These are phyloP conservation scores for Octodonta nipae DNA, from an alignment of 2,888 invertebrate genomes.

Conservation along the genomic window DNA sequence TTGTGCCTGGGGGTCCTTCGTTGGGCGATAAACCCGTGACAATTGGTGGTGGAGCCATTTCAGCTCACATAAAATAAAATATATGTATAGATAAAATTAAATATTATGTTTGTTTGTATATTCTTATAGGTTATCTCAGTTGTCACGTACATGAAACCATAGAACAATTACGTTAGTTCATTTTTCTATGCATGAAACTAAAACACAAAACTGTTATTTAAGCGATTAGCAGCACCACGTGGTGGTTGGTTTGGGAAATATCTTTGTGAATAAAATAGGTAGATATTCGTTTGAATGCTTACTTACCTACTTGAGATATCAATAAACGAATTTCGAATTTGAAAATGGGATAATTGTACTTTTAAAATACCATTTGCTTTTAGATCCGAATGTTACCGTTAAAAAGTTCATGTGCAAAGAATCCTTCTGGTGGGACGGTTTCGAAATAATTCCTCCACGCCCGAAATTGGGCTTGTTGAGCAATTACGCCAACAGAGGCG, in stretches of 20 bases:
- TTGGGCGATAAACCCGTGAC: slow-evolving; percentile 97
- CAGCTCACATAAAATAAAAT: not conserved
- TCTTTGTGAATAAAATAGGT: too few relatives aligned
- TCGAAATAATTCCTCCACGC: slow-evolving; percentile 49
- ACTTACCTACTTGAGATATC: too few relatives aligned
- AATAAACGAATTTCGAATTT: too few relatives aligned
- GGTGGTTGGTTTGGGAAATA: too few relatives aligned
- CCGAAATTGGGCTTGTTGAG: slow-evolving; percentile 50
- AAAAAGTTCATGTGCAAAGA: slow-evolving; percentile 49
- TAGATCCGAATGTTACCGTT: slow-evolving; percentile 24
- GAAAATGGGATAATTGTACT: too few relatives aligned
- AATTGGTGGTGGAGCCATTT: slow-evolving; percentile 65
- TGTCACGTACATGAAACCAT: not conserved
- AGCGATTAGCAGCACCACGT: too few relatives aligned
- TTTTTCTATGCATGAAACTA: too few relatives aligned
- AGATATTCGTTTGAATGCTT: too few relatives aligned
- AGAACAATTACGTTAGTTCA: too few relatives aligned
- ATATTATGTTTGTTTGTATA: not conserved
- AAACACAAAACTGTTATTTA: too few relatives aligned
- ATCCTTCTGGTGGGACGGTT: slow-evolving; percentile 61
- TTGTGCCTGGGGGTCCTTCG: slow-evolving; percentile 93
- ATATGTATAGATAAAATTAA: not conserved
- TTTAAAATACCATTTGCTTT: too few relatives aligned
- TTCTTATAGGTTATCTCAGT: not conserved
- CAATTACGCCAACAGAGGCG: slow-evolving; percentile 18